Base-by-base conservation (phyloP, 1,140 invertebrate species). In the Caenorhabditis tropicalis region DNA sequence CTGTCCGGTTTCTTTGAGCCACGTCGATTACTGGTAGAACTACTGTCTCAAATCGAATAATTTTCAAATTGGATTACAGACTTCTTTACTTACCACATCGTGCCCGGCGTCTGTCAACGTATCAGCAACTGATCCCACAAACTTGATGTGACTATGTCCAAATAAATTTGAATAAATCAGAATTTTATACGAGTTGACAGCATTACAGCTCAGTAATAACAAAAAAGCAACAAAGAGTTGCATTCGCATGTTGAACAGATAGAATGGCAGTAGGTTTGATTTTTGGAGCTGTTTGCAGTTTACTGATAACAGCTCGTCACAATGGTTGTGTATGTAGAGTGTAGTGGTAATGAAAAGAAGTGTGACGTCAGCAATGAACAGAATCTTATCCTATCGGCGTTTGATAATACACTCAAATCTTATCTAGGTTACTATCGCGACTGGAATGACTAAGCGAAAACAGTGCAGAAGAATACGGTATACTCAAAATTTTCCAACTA, bases 141-240 rank as follows among this genome's bases (percentile, higher is more conserved):
- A 82, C 21, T 82, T 65, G 21, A 51, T 39, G 15, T 82, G 82
- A 46, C 56, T 60, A 24, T 70, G 43, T 21, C 56, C 82, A 21
- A 70, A 82, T 33, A 58, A 60, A 31, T 58, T 58, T 12, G 29
- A 39, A 36, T 82, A 82, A 46, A 82, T 53, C 9, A 82, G 19
- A 9, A 82, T 60, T 56, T 74, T 70, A 43, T 82, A 82, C 16
- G 58, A 31, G 10, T 19, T 31, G 4, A 10, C 33, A 24, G 0
- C 65, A 43, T 39, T 43, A 21, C 43, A 24, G 43, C 15, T 21
- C n/a, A 24, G 1, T 46, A 43, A 36, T 74, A 74, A 27, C 5
- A 74, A 10, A 15, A 74, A 21, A 74, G 58, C 58, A 65, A 36
- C 43, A 29, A 74, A 29, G 21, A 43, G 2, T 29, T n/a, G 33